Evolutionary conservation across 2,113 vertebrate genomes (phyloP), one percentile per base, ranked within the genome.

Genomic region (Ivindomyrus marchei): DNA sequence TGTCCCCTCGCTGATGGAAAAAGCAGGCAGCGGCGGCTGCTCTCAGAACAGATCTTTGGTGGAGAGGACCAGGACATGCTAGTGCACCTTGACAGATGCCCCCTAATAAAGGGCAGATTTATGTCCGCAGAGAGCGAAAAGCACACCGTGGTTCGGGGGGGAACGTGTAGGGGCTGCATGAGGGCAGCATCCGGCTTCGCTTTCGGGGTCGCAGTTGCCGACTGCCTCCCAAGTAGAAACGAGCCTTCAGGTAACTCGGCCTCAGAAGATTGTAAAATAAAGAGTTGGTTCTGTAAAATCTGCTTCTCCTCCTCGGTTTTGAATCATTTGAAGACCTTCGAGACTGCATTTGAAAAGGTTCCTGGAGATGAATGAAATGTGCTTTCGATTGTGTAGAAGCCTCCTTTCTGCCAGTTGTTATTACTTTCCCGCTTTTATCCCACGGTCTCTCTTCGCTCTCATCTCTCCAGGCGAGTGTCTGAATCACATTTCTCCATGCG

Each of bases 61-160:
- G 94, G 94, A 94, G 94, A 95, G 3, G 92, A 94, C 95, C 94
- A 91, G 27, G 87, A 86, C 74, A 19, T 39, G 74, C 74, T 93
- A 94, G 93, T 39, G 0, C 70, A 84, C 89, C 90, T 91, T 0
- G 36, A 92, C 92, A 88, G 92, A 91, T 92, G 91, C 93, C 92
- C 91, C 92, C 91, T 92, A 94, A 92, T 94, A 95, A 95, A 94
- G 93, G 92, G 93, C 94, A 96, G 95, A 96, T 97, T 95, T 96
- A 92, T 95, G 92, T 93, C 93, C 92, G 86, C 85, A 93, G 90
- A 92, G 91, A 94, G 92, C 92, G 94, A 94, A 36, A 31, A 47
- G 31, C 27, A 19, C 17, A 56, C 92, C 93, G 90, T 91, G 92
- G 92, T 93, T 94, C 93, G 83, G 90, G 90, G 46, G 88, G 92